A percentile compares a stretch with the other conserved stretches of the same genome.
Conservation (phyloP, 2,888 invertebrate species). For the Dolichomitus sp. region DNA sequence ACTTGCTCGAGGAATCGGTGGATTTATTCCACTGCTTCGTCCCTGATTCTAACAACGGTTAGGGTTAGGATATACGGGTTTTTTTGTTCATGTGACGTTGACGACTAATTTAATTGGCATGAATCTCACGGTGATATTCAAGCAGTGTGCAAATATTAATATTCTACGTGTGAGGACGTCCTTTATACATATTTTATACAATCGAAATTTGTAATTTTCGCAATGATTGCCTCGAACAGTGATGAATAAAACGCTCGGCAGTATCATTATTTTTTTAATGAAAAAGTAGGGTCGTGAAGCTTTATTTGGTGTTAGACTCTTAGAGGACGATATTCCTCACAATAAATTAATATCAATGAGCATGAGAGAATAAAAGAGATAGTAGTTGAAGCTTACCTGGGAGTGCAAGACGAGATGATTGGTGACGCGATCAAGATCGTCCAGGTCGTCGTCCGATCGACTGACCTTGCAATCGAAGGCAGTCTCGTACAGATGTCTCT, state of each 20-base stretch:
- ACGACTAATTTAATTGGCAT: too few relatives aligned
- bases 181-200: too few relatives aligned
- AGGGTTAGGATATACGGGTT: background rate
- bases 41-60: constrained; percentile 62
- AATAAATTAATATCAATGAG: background rate
- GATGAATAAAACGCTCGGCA: too few relatives aligned
- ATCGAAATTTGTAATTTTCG: too few relatives aligned
- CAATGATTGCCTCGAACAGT: too few relatives aligned
- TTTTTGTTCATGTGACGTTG: background rate
- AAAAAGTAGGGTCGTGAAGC: too few relatives aligned
- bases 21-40: constrained; percentile 72
- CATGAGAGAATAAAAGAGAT: background rate
- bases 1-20: constrained; percentile 77
- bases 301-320: too few relatives aligned
- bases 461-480: constrained; percentile 96
- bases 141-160: too few relatives aligned
- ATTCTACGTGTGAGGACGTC: too few relatives aligned
- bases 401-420: constrained; percentile 91
- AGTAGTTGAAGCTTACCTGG: constrained; percentile 69
- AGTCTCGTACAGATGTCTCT: constrained; percentile 94
- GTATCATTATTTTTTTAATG: too few relatives aligned
- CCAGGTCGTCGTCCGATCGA: constrained; percentile 93
- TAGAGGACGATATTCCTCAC: too few relatives aligned
- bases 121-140: too few relatives aligned
- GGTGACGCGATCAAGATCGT: constrained; percentile 93